Base-by-base conservation (phyloP, 2,113 vertebrate species). In the Lates calcarifer region DNA sequence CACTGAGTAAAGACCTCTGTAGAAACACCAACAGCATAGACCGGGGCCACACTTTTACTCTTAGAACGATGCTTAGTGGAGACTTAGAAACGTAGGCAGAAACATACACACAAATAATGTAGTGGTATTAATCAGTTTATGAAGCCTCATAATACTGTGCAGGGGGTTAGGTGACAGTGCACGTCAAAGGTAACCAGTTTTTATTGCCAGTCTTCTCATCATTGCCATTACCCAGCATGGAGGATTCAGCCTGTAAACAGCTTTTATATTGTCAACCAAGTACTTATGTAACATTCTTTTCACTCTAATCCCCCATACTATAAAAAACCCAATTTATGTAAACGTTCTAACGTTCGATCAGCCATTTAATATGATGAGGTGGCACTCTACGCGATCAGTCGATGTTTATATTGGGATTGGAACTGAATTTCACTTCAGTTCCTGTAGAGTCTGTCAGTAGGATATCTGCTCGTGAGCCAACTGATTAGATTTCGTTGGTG, bases 211-310 rank as follows among this genome's bases (percentile, higher is more conserved):
- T 29, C 29, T 60, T 35, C 20, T 53, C 45, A 39, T 64, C 63
- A 63, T 43, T 70, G 57, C 41, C 3, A 49, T 70, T 67, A 73
- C 49, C 41, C 74, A 75, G 75, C 56, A 60, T 24, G 55, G 24
- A 70, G 68, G 24, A 61, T 61, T 73, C 28, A n/a, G 79, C 26
- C 43, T 67, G n/a, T 33, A 17, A 49, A 43, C 39, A 26, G 26
- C 74, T 73, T 60, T 80, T 55, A 73, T 73, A 73, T 85, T 31
- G 57, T 65, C 41, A 39, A 74, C 20, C 60, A 37, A 53, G 33
- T 7, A 62, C 70, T 75, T 85, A 82, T 58, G 71, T 85, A 83
- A 85, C 66, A 28, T 66, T 51, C 56, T 76, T 68, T 84, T 72
- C 39, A 57, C 35, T 77, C 62, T 75, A 78, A 78, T 75, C 2